phyloP scores from a whole-genome alignment of 1,140 invertebrate genomes.

The Popillia japonica region DNA sequence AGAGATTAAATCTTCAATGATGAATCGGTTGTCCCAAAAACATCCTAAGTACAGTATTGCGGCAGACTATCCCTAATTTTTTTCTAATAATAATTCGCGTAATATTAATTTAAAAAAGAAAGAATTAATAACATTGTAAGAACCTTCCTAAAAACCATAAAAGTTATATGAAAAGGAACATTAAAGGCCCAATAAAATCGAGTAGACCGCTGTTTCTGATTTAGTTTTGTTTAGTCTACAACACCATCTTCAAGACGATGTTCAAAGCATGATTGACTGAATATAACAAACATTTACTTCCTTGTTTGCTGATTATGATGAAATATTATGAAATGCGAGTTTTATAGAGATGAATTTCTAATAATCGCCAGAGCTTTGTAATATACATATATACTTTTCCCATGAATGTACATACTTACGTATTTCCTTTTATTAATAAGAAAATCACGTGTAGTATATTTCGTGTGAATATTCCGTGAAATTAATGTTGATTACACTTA shows the following conservation, averaged over 20 bases:
- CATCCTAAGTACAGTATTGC: too few species aligned
- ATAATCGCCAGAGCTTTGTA: neutral
- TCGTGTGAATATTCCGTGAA: neutral
- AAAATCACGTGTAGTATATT: neutral
- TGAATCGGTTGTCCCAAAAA: too few species aligned
- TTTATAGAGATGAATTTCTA: neutral
- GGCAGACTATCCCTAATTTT: too few species aligned
- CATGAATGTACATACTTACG: neutral
- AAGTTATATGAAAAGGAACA: neutral
- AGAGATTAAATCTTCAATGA: too few species aligned
- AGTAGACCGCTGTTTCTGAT: neutral
- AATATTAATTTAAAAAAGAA: too few species aligned
- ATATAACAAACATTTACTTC: neutral
- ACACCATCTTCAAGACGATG: neutral
- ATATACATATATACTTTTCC: neutral
- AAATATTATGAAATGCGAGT: too few species aligned
- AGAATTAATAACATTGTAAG: too few species aligned
- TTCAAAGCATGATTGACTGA: constrained; percentile 2
- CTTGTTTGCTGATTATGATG: too few species aligned
- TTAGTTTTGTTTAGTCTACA: constrained; percentile 15
- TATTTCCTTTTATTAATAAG: constrained; percentile 5
- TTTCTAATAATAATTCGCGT: too few species aligned
- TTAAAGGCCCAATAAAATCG: neutral
- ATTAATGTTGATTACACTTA: neutral
- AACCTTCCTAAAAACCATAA: neutral